Evolutionary conservation across 2,113 vertebrate species (phyloP), one percentile per base, ranked within the genome.

Genomic region (Andinoacara biseriatus): DNA sequence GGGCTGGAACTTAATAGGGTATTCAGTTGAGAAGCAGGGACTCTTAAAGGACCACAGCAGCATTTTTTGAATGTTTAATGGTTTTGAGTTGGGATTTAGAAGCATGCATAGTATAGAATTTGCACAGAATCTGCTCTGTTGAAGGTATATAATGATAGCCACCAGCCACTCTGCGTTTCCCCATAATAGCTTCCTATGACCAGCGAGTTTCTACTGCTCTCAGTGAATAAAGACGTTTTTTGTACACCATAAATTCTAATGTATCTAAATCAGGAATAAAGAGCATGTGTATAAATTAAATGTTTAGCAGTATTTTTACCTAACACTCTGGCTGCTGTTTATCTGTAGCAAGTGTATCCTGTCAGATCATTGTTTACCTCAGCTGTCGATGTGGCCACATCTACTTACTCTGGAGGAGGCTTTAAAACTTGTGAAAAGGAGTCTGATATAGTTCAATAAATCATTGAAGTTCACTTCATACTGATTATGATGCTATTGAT

Each of bases 1-100:
- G 54, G 81, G 38, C 49, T 81, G 82, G 81, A 59, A 7, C 58
- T 61, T 60, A 40, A 52, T 75, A 62, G 56, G 49, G 76, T 49
- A 62, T 69, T 84, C 29, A 26, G 6, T 74, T 14, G 33, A 86
- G 61, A 60, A 40, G 78, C 59, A 20, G 75, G 18, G 61, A 49
- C 76, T 62, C 40, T 76, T 74, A 35, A 76, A 72, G 83, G 49
- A 67, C 49, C 72, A 58, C 49, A 35, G 11, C 56, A 10, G 13
- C 22, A 4, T 58, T 80, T 78, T 78, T 74, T 22, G 18, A 8
- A 14, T 29, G 13, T 63, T 84, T 35, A 46, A 46, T 10, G n/a
- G 43, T 54, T 72, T 72, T 54, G 31, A 26, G 49, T 54, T 33
- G 17, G 46, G 46, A 54, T 54, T 72, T 72, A 29, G 26, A 33